A percentile compares a stretch with the other conserved stretches of the same genome.
Conservation (phyloP, 2,113 vertebrate species). For the Laticauda laticaudata region DNA sequence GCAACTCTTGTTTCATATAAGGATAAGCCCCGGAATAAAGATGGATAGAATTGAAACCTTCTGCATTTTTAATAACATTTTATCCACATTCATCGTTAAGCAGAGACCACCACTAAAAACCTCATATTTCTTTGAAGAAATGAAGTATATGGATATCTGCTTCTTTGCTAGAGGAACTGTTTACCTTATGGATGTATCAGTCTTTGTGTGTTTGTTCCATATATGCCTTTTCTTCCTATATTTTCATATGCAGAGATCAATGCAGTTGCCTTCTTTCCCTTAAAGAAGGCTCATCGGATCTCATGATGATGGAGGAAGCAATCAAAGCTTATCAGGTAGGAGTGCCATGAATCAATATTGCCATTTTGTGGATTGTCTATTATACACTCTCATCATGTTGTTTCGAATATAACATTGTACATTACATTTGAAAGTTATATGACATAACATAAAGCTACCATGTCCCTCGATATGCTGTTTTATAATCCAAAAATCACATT, state of each 20-base stretch:
- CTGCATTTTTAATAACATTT: not conserved
- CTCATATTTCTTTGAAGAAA: not conserved
- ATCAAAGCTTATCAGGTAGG: conserved; percentile 82
- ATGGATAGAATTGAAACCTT: not conserved
- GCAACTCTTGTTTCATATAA: not conserved
- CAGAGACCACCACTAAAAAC: not conserved
- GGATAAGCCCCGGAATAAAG: not conserved
- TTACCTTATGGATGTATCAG: not conserved
- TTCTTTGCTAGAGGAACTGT: not conserved
- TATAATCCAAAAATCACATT: not conserved
- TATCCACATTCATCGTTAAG: not conserved
- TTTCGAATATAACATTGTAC: not conserved
- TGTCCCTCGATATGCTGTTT: not conserved
- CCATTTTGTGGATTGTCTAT: not conserved
- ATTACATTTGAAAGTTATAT: not conserved
- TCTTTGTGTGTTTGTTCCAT: not conserved
- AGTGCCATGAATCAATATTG: conserved; percentile 1
- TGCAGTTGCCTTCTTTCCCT: conserved; percentile 81
- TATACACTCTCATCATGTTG: not conserved
- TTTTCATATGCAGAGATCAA: conserved; percentile 66
- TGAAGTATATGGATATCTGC: not conserved
- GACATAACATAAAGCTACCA: not conserved
- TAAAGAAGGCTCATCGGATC: conserved; percentile 72
- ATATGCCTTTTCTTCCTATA: not conserved
- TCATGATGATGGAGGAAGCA: conserved; percentile 66